Evolutionary conservation across 1,140 invertebrate species (phyloP).

Genomic region (Drosophila sp.): DNA sequence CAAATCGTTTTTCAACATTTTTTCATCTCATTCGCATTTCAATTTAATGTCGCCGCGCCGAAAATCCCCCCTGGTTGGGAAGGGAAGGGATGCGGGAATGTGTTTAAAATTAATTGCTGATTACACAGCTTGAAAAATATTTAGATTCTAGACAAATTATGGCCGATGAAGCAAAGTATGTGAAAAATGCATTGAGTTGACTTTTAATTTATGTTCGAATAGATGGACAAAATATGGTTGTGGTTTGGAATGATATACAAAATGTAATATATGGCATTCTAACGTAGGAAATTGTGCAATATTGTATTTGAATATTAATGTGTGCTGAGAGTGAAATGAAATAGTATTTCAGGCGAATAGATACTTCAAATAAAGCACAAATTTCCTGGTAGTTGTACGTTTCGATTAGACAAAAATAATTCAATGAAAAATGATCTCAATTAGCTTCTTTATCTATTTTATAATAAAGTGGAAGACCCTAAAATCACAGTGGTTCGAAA

Average conservation of each 20-base stretch:
- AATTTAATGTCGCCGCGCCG: slow-evolving; percentile 52
- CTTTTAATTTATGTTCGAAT: slow-evolving; percentile 33
- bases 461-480: too few relatives aligned
- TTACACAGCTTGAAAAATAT: slow-evolving; percentile 54
- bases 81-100: too few relatives aligned
- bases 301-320: too few relatives aligned
- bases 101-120: slow-evolving; percentile 39
- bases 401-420: too few relatives aligned
- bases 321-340: not conserved
- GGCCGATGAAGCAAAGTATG: slow-evolving; percentile 34
- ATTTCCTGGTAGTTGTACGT: too few relatives aligned
- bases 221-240: slow-evolving; percentile 9
- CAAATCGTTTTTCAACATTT: slow-evolving; percentile 41
- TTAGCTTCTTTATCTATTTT: too few relatives aligned
- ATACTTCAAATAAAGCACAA: too few relatives aligned
- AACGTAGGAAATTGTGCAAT: too few relatives aligned
- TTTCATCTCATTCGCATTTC: slow-evolving; percentile 30
- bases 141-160: slow-evolving; percentile 59
- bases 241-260: slow-evolving; percentile 4
- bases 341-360: not conserved
- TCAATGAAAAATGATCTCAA: too few relatives aligned
- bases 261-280: not conserved
- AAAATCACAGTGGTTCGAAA: too few relatives aligned
- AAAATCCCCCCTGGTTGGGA: not conserved
- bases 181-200: slow-evolving; percentile 36